Conservation (phyloP, 2,113 vertebrate genomes). For the Apeltes quadracus region DNA sequence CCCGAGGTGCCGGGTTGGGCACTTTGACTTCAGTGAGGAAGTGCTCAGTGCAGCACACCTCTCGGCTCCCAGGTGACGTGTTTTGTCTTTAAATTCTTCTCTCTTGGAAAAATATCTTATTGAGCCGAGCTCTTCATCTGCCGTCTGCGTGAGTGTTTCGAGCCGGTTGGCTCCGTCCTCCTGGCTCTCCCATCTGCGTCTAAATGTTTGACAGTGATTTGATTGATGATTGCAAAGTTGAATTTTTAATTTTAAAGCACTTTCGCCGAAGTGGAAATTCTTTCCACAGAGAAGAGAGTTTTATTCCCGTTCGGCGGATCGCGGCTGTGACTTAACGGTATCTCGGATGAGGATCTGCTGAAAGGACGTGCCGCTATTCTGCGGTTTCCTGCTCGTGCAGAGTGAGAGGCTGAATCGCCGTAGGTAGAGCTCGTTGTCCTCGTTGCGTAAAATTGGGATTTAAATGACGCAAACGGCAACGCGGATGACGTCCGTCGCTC, state of each 20-base stretch:
- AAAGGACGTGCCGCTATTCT: not conserved
- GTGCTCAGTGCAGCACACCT: conserved; percentile 60
- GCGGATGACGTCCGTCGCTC: conserved; percentile 22
- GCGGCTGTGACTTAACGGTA: not conserved
- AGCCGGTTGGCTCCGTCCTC: not conserved
- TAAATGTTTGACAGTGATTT: not conserved
- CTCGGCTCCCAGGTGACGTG: conserved; percentile 62
- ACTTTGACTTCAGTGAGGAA: conserved; percentile 81
- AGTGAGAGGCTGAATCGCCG: conserved; percentile 45
- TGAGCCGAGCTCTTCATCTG: not conserved
- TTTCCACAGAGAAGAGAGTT: not conserved
- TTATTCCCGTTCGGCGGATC: not conserved
- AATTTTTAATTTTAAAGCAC: not conserved
- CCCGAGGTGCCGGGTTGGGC: conserved; percentile 61
- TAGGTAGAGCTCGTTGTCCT: conserved; percentile 24
- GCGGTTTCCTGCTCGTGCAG: conserved; percentile 21
- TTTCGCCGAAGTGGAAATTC: not conserved
- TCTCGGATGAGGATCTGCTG: not conserved
- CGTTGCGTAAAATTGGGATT: conserved; percentile 35
- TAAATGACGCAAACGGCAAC: conserved; percentile 39
- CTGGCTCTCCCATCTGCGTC: not conserved
- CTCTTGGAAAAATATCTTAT: not conserved
- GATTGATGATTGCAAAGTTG: not conserved
- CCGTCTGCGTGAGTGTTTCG: not conserved
- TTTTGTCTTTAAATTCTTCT: not conserved